phyloP scores from a whole-genome alignment of 2,113 vertebrate species.

The Cyprinodon brontotheroides region DNA sequence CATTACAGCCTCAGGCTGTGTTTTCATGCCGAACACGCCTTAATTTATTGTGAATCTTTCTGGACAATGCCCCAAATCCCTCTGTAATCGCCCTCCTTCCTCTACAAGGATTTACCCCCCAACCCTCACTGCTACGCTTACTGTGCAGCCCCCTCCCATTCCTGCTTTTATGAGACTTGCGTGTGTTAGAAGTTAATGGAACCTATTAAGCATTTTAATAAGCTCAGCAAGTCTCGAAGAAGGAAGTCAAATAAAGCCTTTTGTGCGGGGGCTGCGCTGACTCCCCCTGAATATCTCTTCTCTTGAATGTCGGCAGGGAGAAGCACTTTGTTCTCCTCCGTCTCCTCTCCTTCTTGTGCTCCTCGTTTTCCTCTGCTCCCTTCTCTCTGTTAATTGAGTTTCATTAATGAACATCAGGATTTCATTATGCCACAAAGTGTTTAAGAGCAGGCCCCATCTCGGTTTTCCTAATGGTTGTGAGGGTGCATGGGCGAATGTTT shows the following conservation, averaged over 20 bases:
- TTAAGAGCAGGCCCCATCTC: slow-evolving; percentile 44
- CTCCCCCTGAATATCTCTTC: slow-evolving; percentile 66
- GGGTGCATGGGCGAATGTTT: slow-evolving; percentile 23
- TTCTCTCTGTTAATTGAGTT: slow-evolving; percentile 78
- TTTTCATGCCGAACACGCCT: slow-evolving; percentile 44
- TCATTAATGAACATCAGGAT: slow-evolving; percentile 83
- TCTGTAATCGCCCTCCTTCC: slow-evolving; percentile 59
- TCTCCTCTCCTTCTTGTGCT: slow-evolving; percentile 50
- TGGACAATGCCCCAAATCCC: slow-evolving; percentile 65
- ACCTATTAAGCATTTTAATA: slow-evolving; percentile 81
- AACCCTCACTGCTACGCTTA: slow-evolving; percentile 6
- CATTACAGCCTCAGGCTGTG: neutral
- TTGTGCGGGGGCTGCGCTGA: slow-evolving; percentile 63
- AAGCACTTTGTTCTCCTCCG: slow-evolving; percentile 54
- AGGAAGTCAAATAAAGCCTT: slow-evolving; percentile 74
- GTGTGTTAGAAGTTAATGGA: slow-evolving; percentile 77
- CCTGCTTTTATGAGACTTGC: slow-evolving; percentile 45
- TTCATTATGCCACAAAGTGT: slow-evolving; percentile 78
- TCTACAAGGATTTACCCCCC: slow-evolving; percentile 15
- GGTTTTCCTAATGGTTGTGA: slow-evolving; percentile 59
- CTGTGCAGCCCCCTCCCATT: slow-evolving; percentile 18
- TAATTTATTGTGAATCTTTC: slow-evolving; percentile 38
- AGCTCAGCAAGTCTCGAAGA: slow-evolving; percentile 75
- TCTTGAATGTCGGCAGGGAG: slow-evolving; percentile 54
- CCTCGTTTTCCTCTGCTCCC: slow-evolving; percentile 49